Base-by-base conservation (phyloP, 2,797 vertebrate species). In the Galaxias olidus region DNA sequence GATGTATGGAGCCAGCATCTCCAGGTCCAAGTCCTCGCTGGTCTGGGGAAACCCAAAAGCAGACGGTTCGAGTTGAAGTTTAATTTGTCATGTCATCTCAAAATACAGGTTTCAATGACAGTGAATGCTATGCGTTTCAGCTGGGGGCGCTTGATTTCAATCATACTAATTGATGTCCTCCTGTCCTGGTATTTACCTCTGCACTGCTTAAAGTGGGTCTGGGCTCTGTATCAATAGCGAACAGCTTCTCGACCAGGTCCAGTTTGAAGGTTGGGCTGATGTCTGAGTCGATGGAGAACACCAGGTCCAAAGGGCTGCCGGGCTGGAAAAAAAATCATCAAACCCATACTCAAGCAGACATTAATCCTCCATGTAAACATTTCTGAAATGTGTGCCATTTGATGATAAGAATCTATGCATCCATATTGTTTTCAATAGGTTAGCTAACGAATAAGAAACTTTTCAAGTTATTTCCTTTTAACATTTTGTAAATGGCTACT, bases 1-100 rank as follows among this genome's bases (percentile, higher is more conserved):
- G 87, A 99, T 99, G 77, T 98, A 99, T 8, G 98, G 98, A 57
- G 98, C 98, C 59, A 99, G 83, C 97, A 97, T 98, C 84, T 99
- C 98, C 87, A 99, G 86, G 73, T 98, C 97, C 73, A 96, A 89
- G 84, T 90, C 90, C 49, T 96, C 94, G 4, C 93, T 94, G 71
- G 92, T 89, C 96, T 97, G 15, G 0, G 64, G 12, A 63, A 9
- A 59, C n/a, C n/a, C n/a, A 61, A 54, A 9, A 10, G 47, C 1
- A 9, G 14, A 70, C 64, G 1, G 59, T 42, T 73, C 18, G 17
- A 4, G 48, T 42, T 12, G 61, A 1, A 1, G 41, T 0, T 18
- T 54, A n/a, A n/a, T n/a, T n/a, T n/a, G n/a, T n/a, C n/a, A n/a
- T n/a, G n/a, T n/a, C n/a, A n/a, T 12, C 9, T 18, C 10, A 45